Conservation (phyloP, 1,140 invertebrate species). For the Brachionus plicatilis region DNA sequence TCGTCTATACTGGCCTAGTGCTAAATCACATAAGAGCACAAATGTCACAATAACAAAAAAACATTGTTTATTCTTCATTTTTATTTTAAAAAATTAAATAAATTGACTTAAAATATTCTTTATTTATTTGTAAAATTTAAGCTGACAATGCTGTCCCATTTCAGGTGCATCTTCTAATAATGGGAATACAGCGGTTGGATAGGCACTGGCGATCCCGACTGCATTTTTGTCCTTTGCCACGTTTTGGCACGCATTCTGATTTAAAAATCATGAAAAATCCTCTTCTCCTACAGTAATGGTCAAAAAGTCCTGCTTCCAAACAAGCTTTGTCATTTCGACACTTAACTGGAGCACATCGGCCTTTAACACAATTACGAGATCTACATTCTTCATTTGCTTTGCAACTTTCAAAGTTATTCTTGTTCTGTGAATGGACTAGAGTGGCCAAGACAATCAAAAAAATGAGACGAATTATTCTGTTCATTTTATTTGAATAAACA, state of each 20-base stretch:
- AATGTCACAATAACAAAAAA: background rate
- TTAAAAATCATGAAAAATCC: background rate
- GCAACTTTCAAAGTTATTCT: background rate
- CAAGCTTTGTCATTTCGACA: background rate
- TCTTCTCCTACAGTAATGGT: background rate
- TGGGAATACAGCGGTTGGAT: background rate
- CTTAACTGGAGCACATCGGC: background rate
- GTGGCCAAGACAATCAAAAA: background rate
- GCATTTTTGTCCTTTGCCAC: background rate
- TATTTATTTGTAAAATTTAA: background rate
- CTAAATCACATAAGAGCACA: background rate
- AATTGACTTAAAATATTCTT: background rate
- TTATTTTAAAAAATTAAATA: background rate
- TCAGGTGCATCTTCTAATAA: conserved; percentile 26
- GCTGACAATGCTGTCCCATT: background rate
- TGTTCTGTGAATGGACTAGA: background rate
- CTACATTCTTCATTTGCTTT: background rate
- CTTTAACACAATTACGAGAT: background rate
- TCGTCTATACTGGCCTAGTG: background rate
- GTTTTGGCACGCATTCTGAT: background rate
- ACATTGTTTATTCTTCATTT: background rate
- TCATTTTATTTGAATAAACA: background rate
- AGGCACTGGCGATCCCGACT: background rate
- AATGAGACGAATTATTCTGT: background rate
- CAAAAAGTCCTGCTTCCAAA: conserved; percentile 12